A percentile compares a stretch with the other conserved stretches of the same genome.
These are phyloP conservation scores for Mystacornis crossleyi DNA, from an alignment of 2,113 vertebrate genomes.

Conservation along the genomic window DNA sequence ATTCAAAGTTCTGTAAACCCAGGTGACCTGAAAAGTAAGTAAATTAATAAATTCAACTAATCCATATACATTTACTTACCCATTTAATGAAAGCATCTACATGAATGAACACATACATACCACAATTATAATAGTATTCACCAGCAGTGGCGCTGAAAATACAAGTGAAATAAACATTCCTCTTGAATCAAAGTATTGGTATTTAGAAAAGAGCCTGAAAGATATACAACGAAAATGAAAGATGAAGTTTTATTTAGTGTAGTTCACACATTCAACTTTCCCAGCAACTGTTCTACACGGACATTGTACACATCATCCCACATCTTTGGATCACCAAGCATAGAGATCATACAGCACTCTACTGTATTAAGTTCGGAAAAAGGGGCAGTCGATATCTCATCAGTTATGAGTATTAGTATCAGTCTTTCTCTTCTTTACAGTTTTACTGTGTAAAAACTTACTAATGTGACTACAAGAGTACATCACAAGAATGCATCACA, in stretches of 20 bases:
- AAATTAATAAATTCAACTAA: neutral
- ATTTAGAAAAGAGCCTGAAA: conserved; percentile 87
- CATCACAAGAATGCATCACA: neutral
- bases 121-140: conserved; percentile 92
- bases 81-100: neutral
- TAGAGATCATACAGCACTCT: neutral
- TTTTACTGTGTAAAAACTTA: neutral
- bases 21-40: conserved; percentile 78
- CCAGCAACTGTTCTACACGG: neutral
- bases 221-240: neutral
- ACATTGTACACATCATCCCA: neutral
- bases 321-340: neutral
- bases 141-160: conserved; percentile 87
- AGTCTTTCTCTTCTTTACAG: neutral
- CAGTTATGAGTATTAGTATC: neutral
- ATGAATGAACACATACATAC: conserved; percentile 77
- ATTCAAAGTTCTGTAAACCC: conserved; percentile 88
- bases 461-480: neutral
- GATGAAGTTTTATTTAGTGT: neutral
- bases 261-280: neutral
- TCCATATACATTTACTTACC: neutral
- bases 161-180: conserved; percentile 97
- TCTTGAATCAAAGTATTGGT: conserved; percentile 96
- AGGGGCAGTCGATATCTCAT: neutral
- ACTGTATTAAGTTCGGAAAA: neutral